A percentile compares a stretch with the other conserved stretches of the same genome.
These are phyloP conservation scores for Belgica antarctica DNA, from an alignment of 2,888 invertebrate genomes.

Conservation along the genomic window DNA sequence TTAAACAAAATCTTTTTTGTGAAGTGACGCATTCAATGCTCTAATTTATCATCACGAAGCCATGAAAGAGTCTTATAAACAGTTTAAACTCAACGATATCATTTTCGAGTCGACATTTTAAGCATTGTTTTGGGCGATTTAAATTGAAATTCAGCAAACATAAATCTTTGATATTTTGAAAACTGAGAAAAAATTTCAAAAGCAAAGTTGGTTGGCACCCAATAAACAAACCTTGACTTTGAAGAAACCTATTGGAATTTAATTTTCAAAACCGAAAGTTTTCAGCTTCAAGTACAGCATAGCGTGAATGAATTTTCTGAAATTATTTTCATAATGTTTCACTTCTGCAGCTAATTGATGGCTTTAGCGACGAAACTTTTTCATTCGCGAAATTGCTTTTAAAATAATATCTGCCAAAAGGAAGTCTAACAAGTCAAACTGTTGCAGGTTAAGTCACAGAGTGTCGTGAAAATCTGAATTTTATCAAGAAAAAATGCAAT, in stretches of 20 bases:
- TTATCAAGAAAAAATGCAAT: too few species aligned
- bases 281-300: background rate
- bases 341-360: too few species aligned
- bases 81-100: too few species aligned
- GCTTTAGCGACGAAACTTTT: too few species aligned
- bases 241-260: background rate
- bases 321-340: too few species aligned
- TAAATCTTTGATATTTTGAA: background rate
- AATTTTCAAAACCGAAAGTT: background rate
- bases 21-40: background rate
- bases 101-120: background rate
- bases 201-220: background rate
- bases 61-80: too few species aligned
- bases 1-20: background rate
- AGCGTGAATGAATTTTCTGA: background rate
- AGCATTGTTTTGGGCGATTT: background rate
- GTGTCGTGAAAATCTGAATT: too few species aligned
- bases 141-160: background rate
- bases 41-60: background rate
- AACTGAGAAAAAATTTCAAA: constrained; percentile 1
- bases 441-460: too few species aligned
- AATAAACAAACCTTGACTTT: constrained; percentile 15
- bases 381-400: too few species aligned
- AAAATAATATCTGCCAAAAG: too few species aligned
- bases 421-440: too few species aligned